phyloP scores from a whole-genome alignment of 1,140 invertebrate species.

The Panonychus citri region DNA sequence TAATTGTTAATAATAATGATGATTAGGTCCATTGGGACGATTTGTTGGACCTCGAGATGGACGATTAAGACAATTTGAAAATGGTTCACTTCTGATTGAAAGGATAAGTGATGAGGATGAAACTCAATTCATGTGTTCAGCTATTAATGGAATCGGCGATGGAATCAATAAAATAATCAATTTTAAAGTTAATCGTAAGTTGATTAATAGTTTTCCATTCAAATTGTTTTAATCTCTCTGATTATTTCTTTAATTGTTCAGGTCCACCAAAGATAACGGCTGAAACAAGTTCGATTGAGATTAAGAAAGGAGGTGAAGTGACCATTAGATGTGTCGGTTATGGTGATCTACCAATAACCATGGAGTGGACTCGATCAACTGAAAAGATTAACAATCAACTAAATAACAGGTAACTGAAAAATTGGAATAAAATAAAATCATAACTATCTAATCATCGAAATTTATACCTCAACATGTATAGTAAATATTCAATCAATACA shows the following conservation, averaged over 20 bases:
- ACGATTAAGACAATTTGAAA: not conserved
- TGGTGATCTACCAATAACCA: not conserved
- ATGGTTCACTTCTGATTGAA: not conserved
- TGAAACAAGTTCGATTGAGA: not conserved
- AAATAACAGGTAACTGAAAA: no score
- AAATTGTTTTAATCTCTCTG: no score
- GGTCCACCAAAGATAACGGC: not conserved
- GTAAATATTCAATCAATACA: not conserved
- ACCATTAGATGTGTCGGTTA: not conserved
- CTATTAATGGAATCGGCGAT: slow-evolving; percentile 80
- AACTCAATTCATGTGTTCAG: slow-evolving; percentile 56
- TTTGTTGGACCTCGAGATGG: not conserved
- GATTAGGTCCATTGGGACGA: not conserved
- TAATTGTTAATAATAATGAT: not conserved
- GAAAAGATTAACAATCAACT: not conserved
- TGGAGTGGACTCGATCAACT: not conserved
- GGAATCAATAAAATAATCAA: slow-evolving; percentile 40
- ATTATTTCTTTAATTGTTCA: no score
- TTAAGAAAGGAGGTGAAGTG: not conserved
- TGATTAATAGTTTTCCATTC: not conserved
- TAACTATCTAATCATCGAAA: no score
- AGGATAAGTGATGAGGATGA: not conserved
- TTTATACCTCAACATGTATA: no score
- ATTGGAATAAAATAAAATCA: no score
- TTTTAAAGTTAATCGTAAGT: slow-evolving; percentile 24